Percentiles rank a stretch among this genome's conserved stretches.
phyloP scores from a whole-genome alignment of 30 jellyfish, hydroid and myxozoan genomes.

The Catostylus mosaicus region DNA sequence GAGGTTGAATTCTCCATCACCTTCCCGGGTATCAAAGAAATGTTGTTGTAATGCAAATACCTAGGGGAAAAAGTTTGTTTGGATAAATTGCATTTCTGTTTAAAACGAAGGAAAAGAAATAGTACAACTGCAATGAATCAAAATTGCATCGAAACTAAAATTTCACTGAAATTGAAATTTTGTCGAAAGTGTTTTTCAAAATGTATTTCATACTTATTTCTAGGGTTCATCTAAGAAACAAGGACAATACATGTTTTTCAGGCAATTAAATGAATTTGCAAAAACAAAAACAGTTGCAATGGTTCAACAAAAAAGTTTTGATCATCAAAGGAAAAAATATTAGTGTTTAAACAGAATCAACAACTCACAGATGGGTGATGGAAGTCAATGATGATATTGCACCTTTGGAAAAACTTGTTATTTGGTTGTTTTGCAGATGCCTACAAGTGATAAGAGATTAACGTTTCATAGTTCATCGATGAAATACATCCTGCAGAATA shows the following conservation, averaged over 20 bases:
- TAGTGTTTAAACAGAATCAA: background rate
- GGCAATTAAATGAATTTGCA: background rate
- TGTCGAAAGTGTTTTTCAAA: background rate
- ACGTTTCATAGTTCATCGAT: too few relatives aligned
- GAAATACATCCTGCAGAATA: too few relatives aligned
- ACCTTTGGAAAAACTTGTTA: slow-evolving; percentile 47
- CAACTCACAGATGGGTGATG: slow-evolving; percentile 52
- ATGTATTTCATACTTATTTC: background rate
- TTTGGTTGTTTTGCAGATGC: slow-evolving; percentile 51
- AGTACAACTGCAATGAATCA: too few relatives aligned
- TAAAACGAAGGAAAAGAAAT: background rate
- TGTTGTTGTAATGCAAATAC: slow-evolving; percentile 50
- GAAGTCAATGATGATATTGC: slow-evolving; percentile 37
- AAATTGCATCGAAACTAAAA: background rate
- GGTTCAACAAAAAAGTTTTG: background rate
- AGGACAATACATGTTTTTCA: background rate
- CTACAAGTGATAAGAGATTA: slow-evolving; percentile 14
- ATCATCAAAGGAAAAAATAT: background rate
- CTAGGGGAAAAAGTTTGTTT: too few relatives aligned
- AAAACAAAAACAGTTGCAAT: background rate
- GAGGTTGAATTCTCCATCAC: slow-evolving; percentile 33
- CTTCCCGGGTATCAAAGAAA: slow-evolving; percentile 49
- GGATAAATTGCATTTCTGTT: too few relatives aligned
- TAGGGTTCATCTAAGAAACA: background rate
- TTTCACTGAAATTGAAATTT: background rate